Evolutionary conservation across 2,113 vertebrate genomes (phyloP), one percentile per base, ranked within the genome.

Genomic region (Pelusios castaneus): DNA sequence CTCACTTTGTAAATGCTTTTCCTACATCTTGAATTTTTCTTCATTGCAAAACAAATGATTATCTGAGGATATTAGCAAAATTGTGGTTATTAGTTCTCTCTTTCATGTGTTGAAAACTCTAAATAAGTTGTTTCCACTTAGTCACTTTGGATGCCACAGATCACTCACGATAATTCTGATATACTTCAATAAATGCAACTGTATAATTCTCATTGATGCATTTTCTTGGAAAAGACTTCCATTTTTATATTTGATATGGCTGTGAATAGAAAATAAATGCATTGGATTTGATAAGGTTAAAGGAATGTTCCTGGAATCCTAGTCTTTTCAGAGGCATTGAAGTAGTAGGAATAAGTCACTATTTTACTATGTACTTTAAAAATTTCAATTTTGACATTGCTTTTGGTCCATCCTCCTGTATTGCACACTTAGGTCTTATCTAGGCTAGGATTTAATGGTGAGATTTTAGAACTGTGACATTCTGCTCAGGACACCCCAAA

Each of bases 31-130:
- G 87, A 85, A 90, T 93, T 60, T 95, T 92, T 84, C 76, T 91
- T 92, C 87, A 63, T 86, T 89, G 73, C 84, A 84, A 34, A 88
- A 43, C 67, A 90, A 93, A 80, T 85, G 92, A 92, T 95, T 97
- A 91, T 76, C 14, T 75, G 41, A 85, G 86, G 89, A 78, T 79
- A 81, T 49, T 27, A 93, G 82, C 91, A 78, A n/a, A n/a, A 55
- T 92, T 54, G 85, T 55, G 91, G 13, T 91, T 80, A 70, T 52
- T 85, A 81, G 41, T 63, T 92, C 49, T 91, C 54, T 82, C 27
- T 89, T 91, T 89, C 45, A 58, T 84, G 83, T 88, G 85, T 31
- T 86, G 63, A 90, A 93, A 93, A 17, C 0, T 82, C 56, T 94
- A 89, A 96, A 89, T 90, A 95, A 93, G 76, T 31, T 85, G 78